Conservation (phyloP, 2,888 invertebrate species). For the Dicranocentrus wangi region DNA sequence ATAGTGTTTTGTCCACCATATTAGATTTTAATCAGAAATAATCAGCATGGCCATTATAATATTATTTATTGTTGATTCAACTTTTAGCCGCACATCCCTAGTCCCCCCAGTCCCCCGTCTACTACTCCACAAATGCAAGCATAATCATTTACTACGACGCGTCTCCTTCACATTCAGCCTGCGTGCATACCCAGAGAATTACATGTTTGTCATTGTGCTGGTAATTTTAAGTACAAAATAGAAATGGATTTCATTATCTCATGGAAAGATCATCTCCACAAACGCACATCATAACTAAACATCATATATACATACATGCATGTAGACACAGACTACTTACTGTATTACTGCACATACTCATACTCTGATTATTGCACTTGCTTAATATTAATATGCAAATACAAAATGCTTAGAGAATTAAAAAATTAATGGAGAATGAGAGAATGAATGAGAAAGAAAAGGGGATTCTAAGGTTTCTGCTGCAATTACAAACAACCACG, state of each 20-base stretch:
- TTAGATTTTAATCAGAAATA: conserved; percentile 52
- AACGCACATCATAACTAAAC: not conserved
- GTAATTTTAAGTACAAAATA: not conserved
- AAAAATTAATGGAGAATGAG: not conserved
- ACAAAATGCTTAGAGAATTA: not conserved
- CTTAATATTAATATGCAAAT: not conserved
- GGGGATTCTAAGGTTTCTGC: not conserved
- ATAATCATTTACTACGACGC: too few relatives aligned
- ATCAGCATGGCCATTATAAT: conserved; percentile 58
- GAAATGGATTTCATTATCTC: conserved; percentile 39
- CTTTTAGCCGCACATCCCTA: not conserved
- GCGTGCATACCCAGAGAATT: too few relatives aligned
- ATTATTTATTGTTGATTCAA: conserved; percentile 31
- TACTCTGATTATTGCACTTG: too few relatives aligned
- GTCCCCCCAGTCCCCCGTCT: too few relatives aligned
- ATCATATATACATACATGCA: not conserved
- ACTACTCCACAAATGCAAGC: too few relatives aligned
- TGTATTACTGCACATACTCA: too few relatives aligned
- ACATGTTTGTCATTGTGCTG: too few relatives aligned
- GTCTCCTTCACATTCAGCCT: too few relatives aligned
- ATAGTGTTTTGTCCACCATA: not conserved
- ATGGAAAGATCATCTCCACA: conserved; percentile 47
- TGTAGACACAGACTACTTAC: not conserved
- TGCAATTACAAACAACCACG: too few relatives aligned
- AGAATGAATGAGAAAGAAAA: not conserved